Evolutionary conservation across 2,797 vertebrate genomes (phyloP).

Genomic region (Potorous gilbertii): DNA sequence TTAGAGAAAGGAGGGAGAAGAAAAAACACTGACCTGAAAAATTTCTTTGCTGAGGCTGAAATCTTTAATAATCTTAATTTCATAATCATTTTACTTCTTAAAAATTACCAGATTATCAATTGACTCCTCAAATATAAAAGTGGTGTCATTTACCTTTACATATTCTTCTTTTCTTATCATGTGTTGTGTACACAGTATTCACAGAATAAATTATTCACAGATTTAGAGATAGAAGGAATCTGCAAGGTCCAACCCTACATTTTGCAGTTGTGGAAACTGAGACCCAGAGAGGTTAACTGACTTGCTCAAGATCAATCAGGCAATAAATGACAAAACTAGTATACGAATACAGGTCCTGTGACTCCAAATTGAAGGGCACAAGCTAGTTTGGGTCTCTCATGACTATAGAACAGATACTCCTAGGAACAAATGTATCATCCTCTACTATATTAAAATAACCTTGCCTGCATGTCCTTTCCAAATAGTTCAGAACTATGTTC

Average conservation of each 20-base stretch:
- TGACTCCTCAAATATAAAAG: neutral
- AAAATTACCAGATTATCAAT: neutral
- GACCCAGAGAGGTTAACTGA: neutral
- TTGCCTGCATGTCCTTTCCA: neutral
- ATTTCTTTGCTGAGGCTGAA: constrained; percentile 9
- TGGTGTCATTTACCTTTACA: neutral
- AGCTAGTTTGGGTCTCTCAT: neutral
- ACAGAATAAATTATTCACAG: neutral
- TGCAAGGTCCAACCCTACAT: neutral
- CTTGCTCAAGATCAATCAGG: neutral
- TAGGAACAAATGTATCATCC: neutral
- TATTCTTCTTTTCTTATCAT: neutral
- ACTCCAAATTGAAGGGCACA: neutral
- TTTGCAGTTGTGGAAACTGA: neutral
- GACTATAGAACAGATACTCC: neutral
- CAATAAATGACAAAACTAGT: neutral
- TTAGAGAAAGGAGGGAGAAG: neutral
- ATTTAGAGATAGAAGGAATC: neutral
- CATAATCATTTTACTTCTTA: constrained; percentile 21
- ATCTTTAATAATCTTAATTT: constrained; percentile 34
- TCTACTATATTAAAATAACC: neutral
- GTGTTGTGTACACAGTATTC: neutral
- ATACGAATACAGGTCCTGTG: neutral
- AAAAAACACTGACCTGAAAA: constrained; percentile 74
- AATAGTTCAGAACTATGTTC: neutral